These are phyloP conservation scores for Silvanus unidentatus DNA, from an alignment of 2,888 invertebrate species.

Conservation along the genomic window DNA sequence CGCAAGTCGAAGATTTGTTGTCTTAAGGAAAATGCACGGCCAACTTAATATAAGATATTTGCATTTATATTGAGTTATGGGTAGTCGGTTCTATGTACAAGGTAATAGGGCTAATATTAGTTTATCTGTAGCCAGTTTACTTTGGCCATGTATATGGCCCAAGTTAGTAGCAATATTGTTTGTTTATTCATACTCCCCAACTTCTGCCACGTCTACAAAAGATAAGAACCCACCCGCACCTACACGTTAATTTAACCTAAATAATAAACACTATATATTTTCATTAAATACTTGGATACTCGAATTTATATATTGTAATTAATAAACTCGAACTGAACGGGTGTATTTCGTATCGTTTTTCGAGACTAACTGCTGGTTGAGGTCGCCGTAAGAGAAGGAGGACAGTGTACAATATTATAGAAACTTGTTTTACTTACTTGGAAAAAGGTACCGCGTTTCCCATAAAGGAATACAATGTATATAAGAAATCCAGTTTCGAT, in stretches of 20 bases:
- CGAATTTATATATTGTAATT: no score
- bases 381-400: no score
- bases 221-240: conserved; percentile 1
- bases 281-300: no score
- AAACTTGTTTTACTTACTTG: no score
- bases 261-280: no score
- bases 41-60: conserved; percentile 47
- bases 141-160: conserved; percentile 42
- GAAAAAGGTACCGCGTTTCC: no score
- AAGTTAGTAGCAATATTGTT: conserved; percentile 41
- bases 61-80: conserved; percentile 48
- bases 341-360: no score
- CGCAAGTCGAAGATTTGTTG: conserved; percentile 29
- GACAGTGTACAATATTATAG: no score
- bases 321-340: no score
- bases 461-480: no score
- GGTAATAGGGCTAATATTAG: conserved; percentile 45
- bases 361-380: no score
- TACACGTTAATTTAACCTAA: conserved; percentile 1
- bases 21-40: conserved; percentile 45
- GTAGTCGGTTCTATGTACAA: conserved; percentile 35
- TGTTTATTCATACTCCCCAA: conserved; percentile 31
- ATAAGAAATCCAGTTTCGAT: no score
- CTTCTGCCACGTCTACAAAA: conserved; percentile 1
- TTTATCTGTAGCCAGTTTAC: conserved; percentile 44